Evolutionary conservation across 2,888 invertebrate genomes (phyloP).

Genomic region (Orthosia gracilis): DNA sequence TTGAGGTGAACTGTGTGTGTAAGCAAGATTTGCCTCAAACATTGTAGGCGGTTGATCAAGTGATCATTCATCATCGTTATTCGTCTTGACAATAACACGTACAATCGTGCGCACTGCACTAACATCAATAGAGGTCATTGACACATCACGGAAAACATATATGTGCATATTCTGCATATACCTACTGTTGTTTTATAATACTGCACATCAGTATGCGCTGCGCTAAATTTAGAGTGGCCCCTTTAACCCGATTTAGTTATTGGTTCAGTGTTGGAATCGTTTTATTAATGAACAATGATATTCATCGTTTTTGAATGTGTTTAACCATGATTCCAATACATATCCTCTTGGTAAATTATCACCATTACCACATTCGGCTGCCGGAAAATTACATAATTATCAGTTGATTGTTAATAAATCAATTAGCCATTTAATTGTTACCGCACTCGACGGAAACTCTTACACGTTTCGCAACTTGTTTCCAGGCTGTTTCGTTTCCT

Average conservation of each 20-base stretch:
- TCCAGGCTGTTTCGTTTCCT: background rate
- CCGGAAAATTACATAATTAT: conserved; percentile 42
- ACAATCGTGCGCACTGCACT: conserved; percentile 60
- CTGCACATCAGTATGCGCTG: conserved; percentile 18
- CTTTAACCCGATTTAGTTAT: conserved; percentile 26
- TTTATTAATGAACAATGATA: background rate
- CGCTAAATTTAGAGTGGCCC: conserved; percentile 42
- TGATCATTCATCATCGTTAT: conserved; percentile 54
- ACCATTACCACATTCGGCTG: conserved; percentile 21
- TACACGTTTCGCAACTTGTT: background rate
- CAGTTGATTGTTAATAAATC: conserved; percentile 27
- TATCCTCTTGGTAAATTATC: conserved; percentile 25
- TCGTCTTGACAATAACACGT: conserved; percentile 52
- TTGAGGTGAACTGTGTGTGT: background rate
- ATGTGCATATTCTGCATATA: conserved; percentile 53
- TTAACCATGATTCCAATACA: background rate
- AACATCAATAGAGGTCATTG: conserved; percentile 78
- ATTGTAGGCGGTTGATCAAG: conserved; percentile 21
- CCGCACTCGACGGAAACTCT: conserved; percentile 18
- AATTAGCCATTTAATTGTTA: conserved; percentile 19
- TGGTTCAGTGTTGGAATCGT: background rate
- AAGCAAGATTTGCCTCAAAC: conserved; percentile 33
- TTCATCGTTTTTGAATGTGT: background rate
- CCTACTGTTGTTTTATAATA: conserved; percentile 34
- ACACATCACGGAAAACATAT: conserved; percentile 76